Evolutionary conservation across 2,888 invertebrate genomes (phyloP).

Genomic region (Lutraria lutraria): DNA sequence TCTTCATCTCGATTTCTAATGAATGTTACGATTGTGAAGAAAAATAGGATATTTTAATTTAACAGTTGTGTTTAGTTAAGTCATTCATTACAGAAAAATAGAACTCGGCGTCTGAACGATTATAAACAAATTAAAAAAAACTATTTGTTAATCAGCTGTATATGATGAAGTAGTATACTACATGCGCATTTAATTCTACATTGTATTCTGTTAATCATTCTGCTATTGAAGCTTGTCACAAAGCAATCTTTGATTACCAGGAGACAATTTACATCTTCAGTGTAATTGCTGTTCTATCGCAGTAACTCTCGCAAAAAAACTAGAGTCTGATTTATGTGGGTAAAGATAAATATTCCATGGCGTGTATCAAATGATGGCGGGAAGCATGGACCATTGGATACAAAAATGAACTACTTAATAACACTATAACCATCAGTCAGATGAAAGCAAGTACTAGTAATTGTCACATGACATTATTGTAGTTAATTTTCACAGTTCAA

Average conservation of each 20-base stretch:
- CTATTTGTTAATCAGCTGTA: too few species aligned
- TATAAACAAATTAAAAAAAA: too few species aligned
- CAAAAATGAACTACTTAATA: constrained; percentile 1
- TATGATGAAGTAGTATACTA: too few species aligned
- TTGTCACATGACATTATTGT: not conserved
- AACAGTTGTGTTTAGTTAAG: not conserved
- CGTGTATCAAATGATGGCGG: not conserved
- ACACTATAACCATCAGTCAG: not conserved
- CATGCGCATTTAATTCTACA: too few species aligned
- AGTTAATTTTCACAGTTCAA: not conserved
- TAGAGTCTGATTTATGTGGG: too few species aligned
- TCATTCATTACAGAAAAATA: too few species aligned
- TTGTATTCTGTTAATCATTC: too few species aligned
- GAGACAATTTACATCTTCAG: too few species aligned
- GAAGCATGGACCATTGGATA: not conserved
- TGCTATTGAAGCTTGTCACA: too few species aligned
- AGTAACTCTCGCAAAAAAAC: too few species aligned
- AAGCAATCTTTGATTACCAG: too few species aligned
- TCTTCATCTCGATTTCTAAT: not conserved
- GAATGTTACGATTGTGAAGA: not conserved
- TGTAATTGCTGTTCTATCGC: too few species aligned
- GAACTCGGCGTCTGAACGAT: not conserved
- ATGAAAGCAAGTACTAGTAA: not conserved
- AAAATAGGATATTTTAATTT: not conserved
- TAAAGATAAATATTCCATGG: constrained; percentile 3